Evolutionary conservation across 2,113 vertebrate genomes (phyloP), one percentile per base, ranked within the genome.

Genomic region (Azemiops feae): DNA sequence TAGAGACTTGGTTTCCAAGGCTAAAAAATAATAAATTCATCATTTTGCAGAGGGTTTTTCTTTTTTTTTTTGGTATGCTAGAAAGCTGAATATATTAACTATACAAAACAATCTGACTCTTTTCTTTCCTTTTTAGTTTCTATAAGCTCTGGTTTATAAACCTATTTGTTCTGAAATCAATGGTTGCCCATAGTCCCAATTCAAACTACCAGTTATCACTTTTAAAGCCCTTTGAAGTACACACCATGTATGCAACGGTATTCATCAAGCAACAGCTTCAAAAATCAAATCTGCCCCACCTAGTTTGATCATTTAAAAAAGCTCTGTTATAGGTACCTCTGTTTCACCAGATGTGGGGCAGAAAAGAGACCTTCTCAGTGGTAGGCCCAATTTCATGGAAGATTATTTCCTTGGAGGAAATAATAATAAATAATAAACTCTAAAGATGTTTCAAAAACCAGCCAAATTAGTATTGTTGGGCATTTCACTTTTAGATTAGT

Each of bases 1-100:
- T 69, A 93, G 91, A 93, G 94, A 94, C 43, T 85, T 93, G 57
- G 81, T 93, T 95, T 96, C 74, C 92, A 95, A 94, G 95, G 94
- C 92, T 93, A 89, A 93, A 89, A 53, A 95, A 93, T 55, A 90
- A 92, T 96, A 96, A 94, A 95, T 96, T 81, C 91, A 96, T 92
- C 93, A 92, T 94, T 81, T 91, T 92, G 50, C 91, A 94, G 95
- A 95, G 25, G 25, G 23, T 14, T 94, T 94, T 94, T 5, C 1
- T 27, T 93, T 86, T 96, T 94, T 5, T 1, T 27, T 93, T 86
- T 96, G 94, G 95, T 95, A 96, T 93, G 90, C 95, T 94, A 96
- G 95, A 96, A 96, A 95, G 45, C 89, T 94, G 90, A 95, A 93
- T 95, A 93, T 88, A 60, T 50, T 95, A 94, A 81, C 92, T 85